phyloP scores from a whole-genome alignment of 2,888 invertebrate species.

The Hyles lineata region DNA sequence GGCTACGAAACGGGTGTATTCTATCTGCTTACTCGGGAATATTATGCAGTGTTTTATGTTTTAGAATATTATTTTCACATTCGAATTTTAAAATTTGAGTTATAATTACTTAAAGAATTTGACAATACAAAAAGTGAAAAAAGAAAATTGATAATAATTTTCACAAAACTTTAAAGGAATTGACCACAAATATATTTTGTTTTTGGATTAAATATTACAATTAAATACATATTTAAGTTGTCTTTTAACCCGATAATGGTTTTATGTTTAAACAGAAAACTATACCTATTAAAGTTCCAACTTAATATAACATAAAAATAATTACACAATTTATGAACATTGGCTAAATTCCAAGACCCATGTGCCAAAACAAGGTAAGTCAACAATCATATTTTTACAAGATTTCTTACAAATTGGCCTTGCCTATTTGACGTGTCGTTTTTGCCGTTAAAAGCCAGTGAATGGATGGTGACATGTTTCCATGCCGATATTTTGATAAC shows the following conservation, averaged over 20 bases:
- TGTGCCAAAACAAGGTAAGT: conserved; percentile 11
- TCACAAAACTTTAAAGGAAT: no score
- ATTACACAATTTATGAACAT: not conserved
- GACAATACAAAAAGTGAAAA: no score
- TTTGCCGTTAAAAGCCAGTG: conserved; percentile 15
- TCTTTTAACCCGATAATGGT: no score
- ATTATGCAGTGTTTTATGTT: not conserved
- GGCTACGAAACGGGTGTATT: conserved; percentile 6
- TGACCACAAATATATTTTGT: no score
- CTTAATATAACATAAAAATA: not conserved
- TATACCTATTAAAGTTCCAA: not conserved
- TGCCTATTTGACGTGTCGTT: conserved; percentile 20
- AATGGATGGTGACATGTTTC: conserved; percentile 14
- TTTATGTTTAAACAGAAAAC: no score
- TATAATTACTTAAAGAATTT: no score
- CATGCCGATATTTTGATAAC: conserved; percentile 23
- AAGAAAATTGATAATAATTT: no score
- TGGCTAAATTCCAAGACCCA: not conserved
- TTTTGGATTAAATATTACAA: no score
- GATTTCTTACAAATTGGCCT: conserved; percentile 25
- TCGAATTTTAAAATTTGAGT: no score
- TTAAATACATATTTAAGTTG: no score
- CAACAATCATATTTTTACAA: not conserved
- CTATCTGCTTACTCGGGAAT: not conserved
- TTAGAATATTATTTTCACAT: conserved; percentile 1